Evolutionary conservation across 2,888 invertebrate genomes (phyloP).

Genomic region (Brachyptera putata): DNA sequence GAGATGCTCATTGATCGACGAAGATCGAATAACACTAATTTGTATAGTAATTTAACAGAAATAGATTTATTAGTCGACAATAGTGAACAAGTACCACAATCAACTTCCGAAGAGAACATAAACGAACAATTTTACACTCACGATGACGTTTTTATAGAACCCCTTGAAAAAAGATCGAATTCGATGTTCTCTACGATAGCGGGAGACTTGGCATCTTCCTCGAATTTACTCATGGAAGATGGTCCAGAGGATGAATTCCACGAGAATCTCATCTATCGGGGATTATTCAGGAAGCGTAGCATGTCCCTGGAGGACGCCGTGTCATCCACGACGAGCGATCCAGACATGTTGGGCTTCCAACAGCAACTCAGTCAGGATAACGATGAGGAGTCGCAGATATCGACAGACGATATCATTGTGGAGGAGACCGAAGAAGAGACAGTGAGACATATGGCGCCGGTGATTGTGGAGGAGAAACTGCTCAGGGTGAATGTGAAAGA

Average conservation of each 20-base stretch:
- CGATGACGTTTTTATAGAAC: conserved; percentile 35
- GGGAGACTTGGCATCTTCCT: conserved; percentile 42
- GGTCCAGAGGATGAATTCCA: conserved; percentile 63
- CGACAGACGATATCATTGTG: not conserved
- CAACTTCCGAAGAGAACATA: conserved; percentile 40
- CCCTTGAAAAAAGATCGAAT: conserved; percentile 42
- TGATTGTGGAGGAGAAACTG: conserved; percentile 5
- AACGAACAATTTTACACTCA: conserved; percentile 28
- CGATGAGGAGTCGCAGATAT: conserved; percentile 23
- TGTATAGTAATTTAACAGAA: conserved; percentile 34
- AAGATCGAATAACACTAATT: conserved; percentile 14
- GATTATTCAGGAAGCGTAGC: conserved; percentile 53
- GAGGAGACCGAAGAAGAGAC: conserved; percentile 19
- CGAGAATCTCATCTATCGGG: conserved; percentile 72
- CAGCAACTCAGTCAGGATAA: conserved; percentile 24
- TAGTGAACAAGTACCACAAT: conserved; percentile 15
- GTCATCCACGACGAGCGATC: conserved; percentile 29
- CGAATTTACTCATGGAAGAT: conserved; percentile 41
- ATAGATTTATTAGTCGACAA: conserved; percentile 24
- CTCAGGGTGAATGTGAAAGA: conserved; percentile 3
- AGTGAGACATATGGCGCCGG: no score
- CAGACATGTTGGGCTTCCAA: conserved; percentile 25
- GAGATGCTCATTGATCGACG: conserved; percentile 62
- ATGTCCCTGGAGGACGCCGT: conserved; percentile 34
- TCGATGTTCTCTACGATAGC: conserved; percentile 46